Conservation (phyloP, 2,888 invertebrate species). For the Lasiommata megera region DNA sequence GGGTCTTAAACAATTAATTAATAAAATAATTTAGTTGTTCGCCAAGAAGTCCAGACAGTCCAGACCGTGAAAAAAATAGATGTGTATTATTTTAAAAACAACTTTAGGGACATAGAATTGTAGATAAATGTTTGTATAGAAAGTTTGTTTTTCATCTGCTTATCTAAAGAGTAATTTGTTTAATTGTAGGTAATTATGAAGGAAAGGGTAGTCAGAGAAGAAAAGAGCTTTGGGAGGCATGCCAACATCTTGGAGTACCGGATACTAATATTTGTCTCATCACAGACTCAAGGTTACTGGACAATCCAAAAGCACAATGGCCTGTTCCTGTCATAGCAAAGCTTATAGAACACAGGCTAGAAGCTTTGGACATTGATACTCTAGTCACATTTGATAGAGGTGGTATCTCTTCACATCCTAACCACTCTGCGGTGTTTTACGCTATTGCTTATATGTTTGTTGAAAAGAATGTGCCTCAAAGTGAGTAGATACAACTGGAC, state of each 20-base stretch:
- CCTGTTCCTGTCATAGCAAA: slow-evolving; percentile 74
- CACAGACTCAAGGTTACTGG: slow-evolving; percentile 87
- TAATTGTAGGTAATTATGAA: slow-evolving; percentile 83
- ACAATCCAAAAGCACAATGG: slow-evolving; percentile 90
- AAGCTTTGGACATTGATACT: slow-evolving; percentile 88
- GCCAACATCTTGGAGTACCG: slow-evolving; percentile 89
- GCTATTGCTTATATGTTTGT: slow-evolving; percentile 90
- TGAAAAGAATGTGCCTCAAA: slow-evolving; percentile 86
- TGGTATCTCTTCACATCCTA: slow-evolving; percentile 95
- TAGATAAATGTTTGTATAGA: no score
- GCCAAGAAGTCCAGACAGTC: no score
- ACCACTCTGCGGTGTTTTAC: slow-evolving; percentile 93
- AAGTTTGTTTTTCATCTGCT: no score
- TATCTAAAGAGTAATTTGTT: no score
- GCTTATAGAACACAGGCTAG: slow-evolving; percentile 80
- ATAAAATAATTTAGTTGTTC: no score
- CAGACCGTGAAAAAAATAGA: no score
- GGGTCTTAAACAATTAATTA: no score
- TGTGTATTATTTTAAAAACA: no score
- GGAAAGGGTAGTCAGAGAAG: slow-evolving; percentile 84
- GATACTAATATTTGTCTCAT: slow-evolving; percentile 87
- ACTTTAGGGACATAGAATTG: no score
- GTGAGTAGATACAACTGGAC: slow-evolving; percentile 71
- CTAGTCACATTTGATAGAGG: slow-evolving; percentile 96
- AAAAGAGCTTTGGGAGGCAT: slow-evolving; percentile 91